Evolutionary conservation across 2,888 invertebrate genomes (phyloP).

Genomic region (Geotrupes spiniger): DNA sequence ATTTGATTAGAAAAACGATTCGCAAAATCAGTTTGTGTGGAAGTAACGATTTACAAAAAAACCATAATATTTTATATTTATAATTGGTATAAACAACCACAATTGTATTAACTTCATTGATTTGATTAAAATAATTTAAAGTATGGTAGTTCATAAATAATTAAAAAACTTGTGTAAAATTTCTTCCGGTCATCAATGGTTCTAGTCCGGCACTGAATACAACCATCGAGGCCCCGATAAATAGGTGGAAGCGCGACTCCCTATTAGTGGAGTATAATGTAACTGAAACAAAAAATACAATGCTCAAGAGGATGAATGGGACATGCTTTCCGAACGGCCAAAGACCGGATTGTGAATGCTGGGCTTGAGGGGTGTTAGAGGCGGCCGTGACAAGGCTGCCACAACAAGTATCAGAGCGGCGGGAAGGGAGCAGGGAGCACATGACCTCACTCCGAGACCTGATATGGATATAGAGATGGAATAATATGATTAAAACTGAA

Average conservation of each 20-base stretch:
- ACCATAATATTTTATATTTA: too few species aligned
- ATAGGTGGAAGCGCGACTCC: slow-evolving; percentile 21
- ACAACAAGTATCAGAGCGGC: slow-evolving; percentile 28
- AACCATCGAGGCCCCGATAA: too few species aligned
- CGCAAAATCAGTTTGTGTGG: too few species aligned
- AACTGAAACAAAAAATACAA: slow-evolving; percentile 32
- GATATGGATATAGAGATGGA: slow-evolving; percentile 35
- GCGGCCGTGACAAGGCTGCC: slow-evolving; percentile 41
- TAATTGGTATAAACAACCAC: too few species aligned
- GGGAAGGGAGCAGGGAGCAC: slow-evolving; percentile 28
- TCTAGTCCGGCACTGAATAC: too few species aligned
- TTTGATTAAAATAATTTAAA: too few species aligned
- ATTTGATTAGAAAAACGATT: too few species aligned
- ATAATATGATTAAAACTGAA: slow-evolving; percentile 10
- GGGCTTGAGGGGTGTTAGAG: slow-evolving; percentile 36
- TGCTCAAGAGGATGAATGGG: slow-evolving; percentile 37
- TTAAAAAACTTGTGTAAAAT: too few species aligned
- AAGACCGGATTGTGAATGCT: slow-evolving; percentile 34
- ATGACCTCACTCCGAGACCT: slow-evolving; percentile 39
- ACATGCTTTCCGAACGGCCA: slow-evolving; percentile 36
- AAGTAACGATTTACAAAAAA: too few species aligned
- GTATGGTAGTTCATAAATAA: too few species aligned
- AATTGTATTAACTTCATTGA: too few species aligned
- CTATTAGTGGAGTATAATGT: slow-evolving; percentile 35
- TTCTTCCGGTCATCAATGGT: too few species aligned